A percentile compares a stretch with the other conserved stretches of the same genome.
Conservation (phyloP, 2,113 vertebrate genomes). For the Zonotrichia leucophrys region DNA sequence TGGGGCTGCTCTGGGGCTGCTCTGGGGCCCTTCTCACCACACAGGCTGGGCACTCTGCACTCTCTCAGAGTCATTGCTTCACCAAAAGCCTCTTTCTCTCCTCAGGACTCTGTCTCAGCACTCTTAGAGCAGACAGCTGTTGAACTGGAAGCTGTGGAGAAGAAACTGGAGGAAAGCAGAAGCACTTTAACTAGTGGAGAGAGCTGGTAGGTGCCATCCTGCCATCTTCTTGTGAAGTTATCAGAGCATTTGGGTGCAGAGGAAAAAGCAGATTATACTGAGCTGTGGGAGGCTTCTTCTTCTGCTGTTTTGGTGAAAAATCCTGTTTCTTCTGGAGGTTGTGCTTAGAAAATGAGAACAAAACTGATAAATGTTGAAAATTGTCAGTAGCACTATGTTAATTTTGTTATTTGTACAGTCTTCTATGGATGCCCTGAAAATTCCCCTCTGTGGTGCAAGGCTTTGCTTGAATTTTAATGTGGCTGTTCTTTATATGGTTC, state of each 20-base stretch:
- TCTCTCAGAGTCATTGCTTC: not conserved
- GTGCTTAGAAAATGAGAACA: not conserved
- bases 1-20: not conserved
- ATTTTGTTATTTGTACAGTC: not conserved
- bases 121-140: constrained; percentile 80
- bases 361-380: not conserved
- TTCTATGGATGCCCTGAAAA: not conserved
- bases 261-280: not conserved
- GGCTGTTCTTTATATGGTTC: not conserved
- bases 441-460: not conserved
- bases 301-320: not conserved
- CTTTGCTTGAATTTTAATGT: not conserved
- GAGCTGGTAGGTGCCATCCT: constrained; percentile 77
- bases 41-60: not conserved
- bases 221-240: not conserved
- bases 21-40: not conserved
- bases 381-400: not conserved
- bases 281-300: not conserved
- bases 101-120: constrained; percentile 78
- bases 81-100: constrained; percentile 2
- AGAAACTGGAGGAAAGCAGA: constrained; percentile 68
- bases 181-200: constrained; percentile 66
- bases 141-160: constrained; percentile 77
- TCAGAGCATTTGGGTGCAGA: not conserved
- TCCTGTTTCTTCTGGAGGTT: not conserved